phyloP scores from a whole-genome alignment of 1,140 invertebrate species.

The Drosophila elegans region DNA sequence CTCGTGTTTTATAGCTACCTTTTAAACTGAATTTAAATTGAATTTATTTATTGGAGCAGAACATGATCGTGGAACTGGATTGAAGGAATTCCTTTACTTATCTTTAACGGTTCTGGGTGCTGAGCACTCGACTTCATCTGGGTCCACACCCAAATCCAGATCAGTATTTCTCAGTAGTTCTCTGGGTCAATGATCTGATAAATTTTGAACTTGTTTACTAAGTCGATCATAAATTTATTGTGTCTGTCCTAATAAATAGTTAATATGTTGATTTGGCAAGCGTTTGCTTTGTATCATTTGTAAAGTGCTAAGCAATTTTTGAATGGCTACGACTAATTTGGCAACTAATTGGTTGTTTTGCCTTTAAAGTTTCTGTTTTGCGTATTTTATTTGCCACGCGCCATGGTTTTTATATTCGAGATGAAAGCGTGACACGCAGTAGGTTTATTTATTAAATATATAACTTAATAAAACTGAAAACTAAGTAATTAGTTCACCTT shows the following conservation, averaged over 20 bases:
- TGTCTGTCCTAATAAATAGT: conserved; percentile 28
- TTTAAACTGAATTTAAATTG: conserved; percentile 72
- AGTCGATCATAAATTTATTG: conserved; percentile 51
- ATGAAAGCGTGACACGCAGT: conserved; percentile 34
- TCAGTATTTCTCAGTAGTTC: conserved; percentile 54
- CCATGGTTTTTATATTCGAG: conserved; percentile 28
- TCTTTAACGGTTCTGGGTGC: conserved; percentile 30
- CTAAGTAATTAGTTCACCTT: too few relatives aligned
- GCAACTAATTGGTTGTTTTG: conserved; percentile 61
- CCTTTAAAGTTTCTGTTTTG: conserved; percentile 30
- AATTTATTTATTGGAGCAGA: conserved; percentile 50
- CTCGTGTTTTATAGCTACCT: conserved; percentile 62
- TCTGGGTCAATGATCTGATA: conserved; percentile 74
- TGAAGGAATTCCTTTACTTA: conserved; percentile 47
- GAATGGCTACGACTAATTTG: conserved; percentile 43
- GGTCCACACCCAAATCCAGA: conserved; percentile 22
- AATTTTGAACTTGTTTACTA: conserved; percentile 49
- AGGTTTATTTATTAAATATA: background rate
- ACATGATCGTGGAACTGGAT: conserved; percentile 25
- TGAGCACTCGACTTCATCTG: conserved; percentile 18
- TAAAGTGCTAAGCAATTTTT: conserved; percentile 67
- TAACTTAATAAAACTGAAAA: too few relatives aligned
- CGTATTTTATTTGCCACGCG: conserved; percentile 58
- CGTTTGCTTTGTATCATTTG: conserved; percentile 31
- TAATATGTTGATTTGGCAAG: conserved; percentile 20